Evolutionary conservation across 1,140 invertebrate species (phyloP).

Genomic region (Megalonaias nervosa): DNA sequence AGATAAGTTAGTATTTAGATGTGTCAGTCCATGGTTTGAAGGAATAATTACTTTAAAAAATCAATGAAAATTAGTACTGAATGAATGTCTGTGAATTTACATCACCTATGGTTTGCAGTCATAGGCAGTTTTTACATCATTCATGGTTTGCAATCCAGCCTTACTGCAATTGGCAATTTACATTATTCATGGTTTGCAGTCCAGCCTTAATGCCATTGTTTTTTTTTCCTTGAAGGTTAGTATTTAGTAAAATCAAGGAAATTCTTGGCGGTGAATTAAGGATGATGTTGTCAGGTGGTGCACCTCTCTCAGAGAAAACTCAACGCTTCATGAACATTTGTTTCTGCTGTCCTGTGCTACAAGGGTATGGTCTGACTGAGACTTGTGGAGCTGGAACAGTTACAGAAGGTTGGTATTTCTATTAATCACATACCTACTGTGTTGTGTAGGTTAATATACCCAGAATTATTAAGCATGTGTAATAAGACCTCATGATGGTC

Average conservation of each 20-base stretch:
- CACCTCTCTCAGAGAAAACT: slow-evolving; percentile 95
- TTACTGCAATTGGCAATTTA: no score
- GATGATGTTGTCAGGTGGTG: slow-evolving; percentile 92
- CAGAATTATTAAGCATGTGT: not conserved
- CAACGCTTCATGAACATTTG: slow-evolving; percentile 95
- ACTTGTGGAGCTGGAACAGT: slow-evolving; percentile 94
- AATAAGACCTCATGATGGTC: not conserved
- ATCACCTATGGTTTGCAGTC: no score
- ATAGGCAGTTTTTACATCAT: no score
- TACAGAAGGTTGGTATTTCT: slow-evolving; percentile 79
- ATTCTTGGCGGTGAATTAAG: slow-evolving; percentile 88
- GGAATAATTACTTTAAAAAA: not conserved
- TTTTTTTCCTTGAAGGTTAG: slow-evolving; percentile 73
- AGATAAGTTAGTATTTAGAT: no score
- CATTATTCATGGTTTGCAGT: no score
- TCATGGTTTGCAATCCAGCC: no score
- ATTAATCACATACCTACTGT: not conserved
- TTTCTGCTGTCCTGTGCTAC: slow-evolving; percentile 90
- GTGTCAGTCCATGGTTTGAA: no score
- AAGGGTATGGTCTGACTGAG: slow-evolving; percentile 98
- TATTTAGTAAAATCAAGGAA: slow-evolving; percentile 86
- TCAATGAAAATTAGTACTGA: not conserved
- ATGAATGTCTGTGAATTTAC: no score
- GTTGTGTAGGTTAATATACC: no score
- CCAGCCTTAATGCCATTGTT: not conserved